A percentile compares a stretch with the other conserved stretches of the same genome.
Evolutionary conservation across 2,113 vertebrate genomes (phyloP).

Genomic region (Ondatra zibethicus): DNA sequence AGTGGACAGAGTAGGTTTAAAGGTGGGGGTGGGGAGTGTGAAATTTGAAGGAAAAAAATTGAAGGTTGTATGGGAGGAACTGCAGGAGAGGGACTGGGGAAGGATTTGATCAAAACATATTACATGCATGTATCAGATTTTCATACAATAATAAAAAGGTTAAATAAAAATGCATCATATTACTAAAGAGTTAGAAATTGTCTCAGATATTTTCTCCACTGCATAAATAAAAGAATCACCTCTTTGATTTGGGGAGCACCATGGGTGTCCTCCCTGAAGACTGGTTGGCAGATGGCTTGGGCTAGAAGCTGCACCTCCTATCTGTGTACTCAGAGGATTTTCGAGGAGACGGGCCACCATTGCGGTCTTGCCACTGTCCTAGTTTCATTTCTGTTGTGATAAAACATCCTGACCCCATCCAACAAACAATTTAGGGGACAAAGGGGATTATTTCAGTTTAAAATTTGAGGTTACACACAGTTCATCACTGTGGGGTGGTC

Average conservation of each 20-base stretch:
- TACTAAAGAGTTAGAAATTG: neutral
- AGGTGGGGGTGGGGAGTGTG: accelerated
- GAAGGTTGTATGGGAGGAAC: too few relatives aligned
- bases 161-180: neutral
- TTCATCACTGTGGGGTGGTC: neutral
- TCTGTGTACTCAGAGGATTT: neutral
- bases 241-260: neutral
- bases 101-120: neutral
- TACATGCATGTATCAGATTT: neutral
- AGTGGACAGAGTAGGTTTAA: neutral
- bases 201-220: neutral
- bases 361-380: neutral
- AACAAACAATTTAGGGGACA: neutral
- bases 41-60: neutral
- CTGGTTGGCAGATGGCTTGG: neutral
- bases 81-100: too few relatives aligned
- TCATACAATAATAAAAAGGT: neutral
- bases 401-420: neutral
- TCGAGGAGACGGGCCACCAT: neutral
- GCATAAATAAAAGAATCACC: neutral
- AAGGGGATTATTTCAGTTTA: neutral
- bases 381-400: neutral
- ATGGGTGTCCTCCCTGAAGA: neutral
- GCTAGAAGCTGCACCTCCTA: neutral
- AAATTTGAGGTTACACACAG: neutral